Percentiles rank a stretch among this genome's conserved stretches.
Evolutionary conservation across 2,888 invertebrate genomes (phyloP).

Genomic region (Trichogramma dendrolimi): DNA sequence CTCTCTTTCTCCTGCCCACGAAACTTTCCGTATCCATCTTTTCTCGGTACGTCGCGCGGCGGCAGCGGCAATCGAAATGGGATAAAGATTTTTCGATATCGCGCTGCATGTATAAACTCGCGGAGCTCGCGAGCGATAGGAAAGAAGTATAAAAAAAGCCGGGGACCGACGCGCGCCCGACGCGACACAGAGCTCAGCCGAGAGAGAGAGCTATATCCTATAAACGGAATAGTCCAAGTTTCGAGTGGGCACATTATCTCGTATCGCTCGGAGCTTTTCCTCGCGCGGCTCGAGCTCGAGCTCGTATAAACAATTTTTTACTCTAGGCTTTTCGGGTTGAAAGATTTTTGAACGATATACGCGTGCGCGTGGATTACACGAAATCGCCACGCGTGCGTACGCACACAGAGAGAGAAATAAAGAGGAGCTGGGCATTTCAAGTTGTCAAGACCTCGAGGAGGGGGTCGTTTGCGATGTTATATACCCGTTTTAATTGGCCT

Average conservation of each 20-base stretch:
- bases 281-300: neutral
- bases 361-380: neutral
- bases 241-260: conserved; percentile 1
- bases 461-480: too few species aligned
- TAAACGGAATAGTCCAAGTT: conserved; percentile 15
- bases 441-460: too few species aligned
- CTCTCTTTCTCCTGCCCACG: conserved; percentile 13
- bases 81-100: conserved; percentile 11
- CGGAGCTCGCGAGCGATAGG: too few species aligned
- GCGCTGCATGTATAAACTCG: too few species aligned
- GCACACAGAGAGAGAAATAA: neutral
- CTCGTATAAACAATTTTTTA: neutral
- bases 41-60: too few species aligned
- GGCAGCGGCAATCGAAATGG: conserved; percentile 7
- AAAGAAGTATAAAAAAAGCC: too few species aligned
- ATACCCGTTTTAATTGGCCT: too few species aligned
- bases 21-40: conserved; percentile 49
- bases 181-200: too few species aligned
- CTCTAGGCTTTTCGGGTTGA: neutral
- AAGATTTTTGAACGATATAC: neutral
- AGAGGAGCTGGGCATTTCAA: too few species aligned
- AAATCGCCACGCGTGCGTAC: neutral
- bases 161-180: too few species aligned
- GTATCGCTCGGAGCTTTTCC: neutral
- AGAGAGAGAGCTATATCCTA: too few species aligned